phyloP scores from a whole-genome alignment of 2,113 vertebrate species.

The Chaetodon trifascialis region DNA sequence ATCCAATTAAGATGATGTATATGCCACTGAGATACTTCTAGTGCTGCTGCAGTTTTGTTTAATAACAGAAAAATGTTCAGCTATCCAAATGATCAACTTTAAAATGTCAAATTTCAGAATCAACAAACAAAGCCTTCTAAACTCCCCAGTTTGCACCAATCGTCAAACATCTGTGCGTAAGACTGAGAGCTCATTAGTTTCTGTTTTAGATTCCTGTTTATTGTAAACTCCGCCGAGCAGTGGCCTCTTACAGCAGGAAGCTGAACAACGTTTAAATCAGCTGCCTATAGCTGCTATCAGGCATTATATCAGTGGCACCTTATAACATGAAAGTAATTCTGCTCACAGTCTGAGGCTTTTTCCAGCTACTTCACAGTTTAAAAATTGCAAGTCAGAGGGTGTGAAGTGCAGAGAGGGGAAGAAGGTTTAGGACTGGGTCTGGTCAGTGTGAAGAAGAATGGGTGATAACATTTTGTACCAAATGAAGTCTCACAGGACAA shows the following conservation, averaged over 20 bases:
- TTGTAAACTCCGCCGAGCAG: neutral
- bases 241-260: neutral
- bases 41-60: neutral
- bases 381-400: slow-evolving; percentile 14
- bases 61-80: slow-evolving; percentile 11
- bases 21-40: slow-evolving; percentile 6
- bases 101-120: slow-evolving; percentile 29
- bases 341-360: neutral
- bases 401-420: neutral
- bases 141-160: neutral
- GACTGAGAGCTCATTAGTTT: slow-evolving; percentile 41
- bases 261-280: neutral
- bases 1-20: slow-evolving; percentile 44
- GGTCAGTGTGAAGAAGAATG: slow-evolving; percentile 1
- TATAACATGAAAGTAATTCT: neutral
- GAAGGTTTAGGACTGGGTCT: neutral
- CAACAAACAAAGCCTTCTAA: neutral
- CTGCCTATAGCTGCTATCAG: neutral
- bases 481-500: slow-evolving; percentile 6
- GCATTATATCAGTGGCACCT: neutral
- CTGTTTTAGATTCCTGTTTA: neutral
- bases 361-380: neutral
- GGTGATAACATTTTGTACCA: slow-evolving; percentile 24
- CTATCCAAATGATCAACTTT: slow-evolving; percentile 9
- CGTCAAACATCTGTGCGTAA: neutral